A percentile compares a stretch with the other conserved stretches of the same genome.
These are phyloP conservation scores for Lycocorax pyrrhopterus DNA, from an alignment of 2,113 vertebrate genomes.

Conservation along the genomic window DNA sequence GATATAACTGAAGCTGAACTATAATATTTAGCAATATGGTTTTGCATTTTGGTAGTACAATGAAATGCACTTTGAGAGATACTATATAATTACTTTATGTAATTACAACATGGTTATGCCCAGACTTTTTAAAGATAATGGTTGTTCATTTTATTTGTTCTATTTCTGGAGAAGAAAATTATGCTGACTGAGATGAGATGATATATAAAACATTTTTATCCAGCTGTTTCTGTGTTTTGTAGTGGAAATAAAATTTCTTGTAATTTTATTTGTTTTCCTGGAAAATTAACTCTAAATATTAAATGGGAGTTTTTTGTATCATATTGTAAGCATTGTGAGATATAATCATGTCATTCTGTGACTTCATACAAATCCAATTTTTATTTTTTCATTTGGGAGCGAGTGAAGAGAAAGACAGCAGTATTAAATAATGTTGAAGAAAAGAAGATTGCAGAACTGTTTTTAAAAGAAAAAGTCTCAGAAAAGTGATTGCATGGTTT, in stretches of 20 bases:
- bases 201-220: background rate
- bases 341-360: background rate
- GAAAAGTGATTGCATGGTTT: background rate
- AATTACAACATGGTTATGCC: background rate
- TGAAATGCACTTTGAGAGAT: background rate
- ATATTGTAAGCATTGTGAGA: background rate
- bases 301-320: background rate
- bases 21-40: constrained; percentile 48
- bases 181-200: background rate
- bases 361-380: background rate
- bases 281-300: background rate
- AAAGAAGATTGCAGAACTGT: background rate
- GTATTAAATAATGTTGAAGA: background rate
- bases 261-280: background rate
- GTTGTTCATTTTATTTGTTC: background rate
- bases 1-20: constrained; percentile 47
- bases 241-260: background rate
- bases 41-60: constrained; percentile 27
- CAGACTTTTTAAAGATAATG: background rate
- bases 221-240: background rate
- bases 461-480: background rate
- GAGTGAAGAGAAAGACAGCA: background rate
- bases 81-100: background rate
- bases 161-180: background rate
- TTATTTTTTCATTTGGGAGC: background rate